Base-by-base conservation (phyloP, 1,140 invertebrate species). In the Gonioctena quinquepunctata region DNA sequence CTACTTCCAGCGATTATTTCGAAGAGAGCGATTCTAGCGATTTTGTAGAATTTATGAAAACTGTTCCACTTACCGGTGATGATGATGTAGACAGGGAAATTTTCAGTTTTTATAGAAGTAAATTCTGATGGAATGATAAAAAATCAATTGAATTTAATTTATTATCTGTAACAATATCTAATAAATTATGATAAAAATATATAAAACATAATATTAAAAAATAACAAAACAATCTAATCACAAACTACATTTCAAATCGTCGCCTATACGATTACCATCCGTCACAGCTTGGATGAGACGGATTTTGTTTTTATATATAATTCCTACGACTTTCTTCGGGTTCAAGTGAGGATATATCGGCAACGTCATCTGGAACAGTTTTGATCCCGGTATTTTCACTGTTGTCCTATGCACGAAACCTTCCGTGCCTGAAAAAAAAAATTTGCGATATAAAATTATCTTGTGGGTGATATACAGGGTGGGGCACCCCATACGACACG, bases 11-110 rank as follows among this genome's bases (percentile, higher is more conserved):
- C 8, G 3, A 11, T 13, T 49, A 21, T 63, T 65, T 23, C 18
- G 21, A 56, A 62, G 42, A 60, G 49, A 52, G 59, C 33, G 74
- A 77, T 68, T 61, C 63, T 2, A 3, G 26, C 1, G 65, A 78
- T 19, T 79, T 78, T 49, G 72, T 59, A 2, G 60, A 78, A 50
- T 80, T 81, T 72, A 69, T 79, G 13, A 76, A 79, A 62, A 78
- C 78, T 2, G 76, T 85, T 21, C 79, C 84, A 56, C 60, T 86
- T 4, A 85, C 84, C 13, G 85, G 85, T 3, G 84, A 85, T 76
- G 71, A 76, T 16, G 84, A 85, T 66, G 81, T 85, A 16, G 84
- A 86, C 63, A 83, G 84, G 54, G 85, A 86, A 79, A 85, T 86
- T 33, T 81, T 83, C 69, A 80, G 81, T 49, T 85, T 85, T 78